Evolutionary conservation across 1,140 invertebrate genomes (phyloP).

Genomic region (Eubasilissa regina): DNA sequence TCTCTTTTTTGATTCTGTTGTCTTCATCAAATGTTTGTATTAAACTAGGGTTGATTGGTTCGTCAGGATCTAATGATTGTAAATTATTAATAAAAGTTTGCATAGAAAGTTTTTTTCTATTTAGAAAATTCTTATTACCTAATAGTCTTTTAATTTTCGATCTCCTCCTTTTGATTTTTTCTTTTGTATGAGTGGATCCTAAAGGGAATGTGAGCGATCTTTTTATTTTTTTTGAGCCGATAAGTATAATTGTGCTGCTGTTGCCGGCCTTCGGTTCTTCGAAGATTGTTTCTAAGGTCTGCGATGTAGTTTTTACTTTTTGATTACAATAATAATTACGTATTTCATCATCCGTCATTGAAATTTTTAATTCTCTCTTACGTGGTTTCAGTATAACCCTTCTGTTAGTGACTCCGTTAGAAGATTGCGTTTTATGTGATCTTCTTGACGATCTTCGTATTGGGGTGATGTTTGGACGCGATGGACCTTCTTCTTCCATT

Average conservation of each 20-base stretch:
- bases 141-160: slow-evolving; percentile 59
- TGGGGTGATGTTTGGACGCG: not conserved
- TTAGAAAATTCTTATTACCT: slow-evolving; percentile 55
- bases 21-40: slow-evolving; percentile 18
- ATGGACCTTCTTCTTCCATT: slow-evolving; percentile 27
- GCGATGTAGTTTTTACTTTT: slow-evolving; percentile 50
- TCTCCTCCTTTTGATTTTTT: slow-evolving; percentile 58
- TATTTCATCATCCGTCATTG: slow-evolving; percentile 48
- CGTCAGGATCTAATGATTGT: slow-evolving; percentile 53
- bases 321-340: slow-evolving; percentile 54
- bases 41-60: slow-evolving; percentile 30
- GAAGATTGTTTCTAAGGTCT: slow-evolving; percentile 58
- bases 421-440: slow-evolving; percentile 20
- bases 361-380: slow-evolving; percentile 39
- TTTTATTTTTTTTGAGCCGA: slow-evolving; percentile 56
- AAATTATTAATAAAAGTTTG: slow-evolving; percentile 55
- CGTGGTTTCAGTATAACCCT: slow-evolving; percentile 57
- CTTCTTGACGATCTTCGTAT: slow-evolving; percentile 42
- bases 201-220: slow-evolving; percentile 53
- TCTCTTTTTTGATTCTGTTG: slow-evolving; percentile 2
- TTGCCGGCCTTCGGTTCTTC: slow-evolving; percentile 56
- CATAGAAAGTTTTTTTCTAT: slow-evolving; percentile 58
- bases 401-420: slow-evolving; percentile 46
- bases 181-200: slow-evolving; percentile 48
- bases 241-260: slow-evolving; percentile 45